Conservation (phyloP, 2,113 vertebrate genomes). For the Catagonus wagneri region DNA sequence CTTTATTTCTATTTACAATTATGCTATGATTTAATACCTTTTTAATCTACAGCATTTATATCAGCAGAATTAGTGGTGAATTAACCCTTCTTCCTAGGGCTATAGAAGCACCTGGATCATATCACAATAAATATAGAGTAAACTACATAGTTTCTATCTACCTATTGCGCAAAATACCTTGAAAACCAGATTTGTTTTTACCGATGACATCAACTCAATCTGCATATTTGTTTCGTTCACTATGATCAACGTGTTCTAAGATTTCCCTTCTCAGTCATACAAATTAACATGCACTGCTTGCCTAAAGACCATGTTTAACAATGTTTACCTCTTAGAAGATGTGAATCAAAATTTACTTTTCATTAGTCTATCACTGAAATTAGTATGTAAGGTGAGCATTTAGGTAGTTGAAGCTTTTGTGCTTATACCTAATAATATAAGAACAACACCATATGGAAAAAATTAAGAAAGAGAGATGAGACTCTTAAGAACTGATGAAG, state of each 20-base stretch:
- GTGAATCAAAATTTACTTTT: not conserved
- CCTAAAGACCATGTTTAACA: not conserved
- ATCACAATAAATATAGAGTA: slow-evolving; percentile 36
- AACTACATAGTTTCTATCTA: not conserved
- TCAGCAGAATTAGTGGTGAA: slow-evolving; percentile 23
- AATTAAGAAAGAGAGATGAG: not conserved
- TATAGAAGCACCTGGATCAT: not conserved
- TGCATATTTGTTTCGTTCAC: not conserved
- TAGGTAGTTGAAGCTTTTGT: not conserved
- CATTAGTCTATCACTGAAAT: not conserved
- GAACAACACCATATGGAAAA: not conserved
- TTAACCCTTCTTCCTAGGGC: not conserved
- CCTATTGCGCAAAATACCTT: not conserved
- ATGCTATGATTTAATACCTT: slow-evolving; percentile 13
- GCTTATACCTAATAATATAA: not conserved
- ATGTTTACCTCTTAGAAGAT: slow-evolving; percentile 30
- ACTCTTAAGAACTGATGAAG: slow-evolving; percentile 24
- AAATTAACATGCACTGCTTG: not conserved
- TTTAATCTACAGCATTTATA: not conserved
- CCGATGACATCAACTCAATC: not conserved
- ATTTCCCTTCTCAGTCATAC: not conserved
- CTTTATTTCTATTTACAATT: slow-evolving; percentile 7
- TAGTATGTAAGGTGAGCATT: not conserved
- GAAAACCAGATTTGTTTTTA: slow-evolving; percentile 27
- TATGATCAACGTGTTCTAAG: not conserved